These are phyloP conservation scores for Enoplosus armatus DNA, from an alignment of 2,797 vertebrate species.

Conservation along the genomic window DNA sequence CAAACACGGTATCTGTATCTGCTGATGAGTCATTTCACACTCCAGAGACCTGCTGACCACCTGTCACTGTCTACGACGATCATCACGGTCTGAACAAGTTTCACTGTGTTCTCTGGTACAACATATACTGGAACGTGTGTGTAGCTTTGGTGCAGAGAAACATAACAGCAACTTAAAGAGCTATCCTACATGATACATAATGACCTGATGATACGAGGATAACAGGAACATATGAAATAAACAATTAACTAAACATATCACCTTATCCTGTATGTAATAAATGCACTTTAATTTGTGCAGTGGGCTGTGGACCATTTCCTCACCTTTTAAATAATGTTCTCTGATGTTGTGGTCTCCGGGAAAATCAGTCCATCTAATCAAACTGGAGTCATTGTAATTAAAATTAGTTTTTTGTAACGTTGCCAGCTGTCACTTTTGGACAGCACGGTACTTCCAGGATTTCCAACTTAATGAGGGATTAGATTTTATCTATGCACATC, in stretches of 20 bases:
- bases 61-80: slow-evolving; percentile 5
- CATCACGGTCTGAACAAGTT: slow-evolving; percentile 1
- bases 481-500: not conserved
- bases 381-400: not conserved
- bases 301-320: not conserved
- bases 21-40: slow-evolving; percentile 33
- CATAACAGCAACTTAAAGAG: not conserved
- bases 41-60: not conserved
- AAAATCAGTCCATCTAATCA: not conserved
- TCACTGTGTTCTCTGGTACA: not conserved
- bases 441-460: not conserved
- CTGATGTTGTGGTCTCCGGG: not conserved
- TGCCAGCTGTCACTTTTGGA: slow-evolving; percentile 3
- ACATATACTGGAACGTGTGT: not conserved
- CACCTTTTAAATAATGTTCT: not conserved
- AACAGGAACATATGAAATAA: not conserved
- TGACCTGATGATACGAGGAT: not conserved
- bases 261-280: not conserved
- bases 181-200: not conserved
- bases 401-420: not conserved
- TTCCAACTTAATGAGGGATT: not conserved
- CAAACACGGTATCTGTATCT: slow-evolving; percentile 11
- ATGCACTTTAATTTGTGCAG: not conserved
- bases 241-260: not conserved
- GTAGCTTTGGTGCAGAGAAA: slow-evolving; percentile 1